phyloP scores from a whole-genome alignment of 2,113 vertebrate genomes.

The Rostratula benghalensis region DNA sequence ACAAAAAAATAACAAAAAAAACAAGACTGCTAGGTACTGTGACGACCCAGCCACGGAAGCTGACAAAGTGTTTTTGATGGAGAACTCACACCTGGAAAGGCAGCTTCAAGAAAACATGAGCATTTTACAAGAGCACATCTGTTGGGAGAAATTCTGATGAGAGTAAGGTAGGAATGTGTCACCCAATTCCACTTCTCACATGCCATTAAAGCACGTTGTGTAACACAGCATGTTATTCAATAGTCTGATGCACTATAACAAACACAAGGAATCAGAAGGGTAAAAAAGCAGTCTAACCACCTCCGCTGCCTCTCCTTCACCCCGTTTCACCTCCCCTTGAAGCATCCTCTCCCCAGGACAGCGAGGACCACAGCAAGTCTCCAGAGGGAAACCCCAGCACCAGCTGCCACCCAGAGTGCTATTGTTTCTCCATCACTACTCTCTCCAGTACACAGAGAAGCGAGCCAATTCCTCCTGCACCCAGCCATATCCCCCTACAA shows the following conservation, averaged over 20 bases:
- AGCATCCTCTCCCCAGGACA: background rate
- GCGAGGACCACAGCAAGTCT: background rate
- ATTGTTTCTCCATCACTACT: rapidly evolving
- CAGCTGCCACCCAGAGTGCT: background rate
- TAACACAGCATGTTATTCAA: background rate
- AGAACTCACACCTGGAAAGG: background rate
- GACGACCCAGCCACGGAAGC: background rate
- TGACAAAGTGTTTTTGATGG: background rate
- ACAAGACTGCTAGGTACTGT: background rate
- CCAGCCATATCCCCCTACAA: rapidly evolving
- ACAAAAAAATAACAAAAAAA: no score
- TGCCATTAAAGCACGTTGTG: background rate
- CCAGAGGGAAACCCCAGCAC: background rate
- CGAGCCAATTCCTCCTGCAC: rapidly evolving
- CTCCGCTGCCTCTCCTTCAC: background rate
- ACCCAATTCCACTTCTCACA: background rate
- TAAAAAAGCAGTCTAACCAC: background rate
- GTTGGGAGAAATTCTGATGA: background rate
- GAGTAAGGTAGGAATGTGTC: background rate
- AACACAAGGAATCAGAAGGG: background rate
- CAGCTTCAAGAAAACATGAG: background rate
- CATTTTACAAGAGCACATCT: rapidly evolving
- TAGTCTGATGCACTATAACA: background rate
- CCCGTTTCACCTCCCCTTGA: rapidly evolving
- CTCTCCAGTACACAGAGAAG: rapidly evolving